Base-by-base conservation (phyloP, 2,797 vertebrate genomes). In the Typhlichthys subterraneus region DNA sequence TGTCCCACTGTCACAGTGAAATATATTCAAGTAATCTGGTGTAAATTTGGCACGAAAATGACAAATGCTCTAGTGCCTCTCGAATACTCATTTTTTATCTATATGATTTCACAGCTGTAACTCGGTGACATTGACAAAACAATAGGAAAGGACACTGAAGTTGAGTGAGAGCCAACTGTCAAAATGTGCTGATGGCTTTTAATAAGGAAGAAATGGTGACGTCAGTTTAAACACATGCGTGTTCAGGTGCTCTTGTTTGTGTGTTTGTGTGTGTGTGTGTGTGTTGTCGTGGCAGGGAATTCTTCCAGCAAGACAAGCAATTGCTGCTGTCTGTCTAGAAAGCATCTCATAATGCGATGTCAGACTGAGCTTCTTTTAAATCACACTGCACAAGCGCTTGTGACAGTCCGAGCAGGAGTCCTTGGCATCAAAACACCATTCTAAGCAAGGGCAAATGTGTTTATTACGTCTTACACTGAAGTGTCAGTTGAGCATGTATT, bases 351-450 rank as follows among this genome's bases (percentile, higher is more conserved):
- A 79, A 86, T 67, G 71, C 60, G 59, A 47, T 65, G 71, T 85
- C 81, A 74, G 50, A 56, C 57, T 6, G 0, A 45, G 49, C 47
- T 1, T 13, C 78, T 72, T 76, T 81, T 82, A 84, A 85, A 87
- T 83, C 65, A 45, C 49, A 58, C 1, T 73, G 56, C 69, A 61
- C 65, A 71, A 75, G 58, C 11, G 2, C 46, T 72, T 59, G 61
- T 84, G 84, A 86, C 81, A 85, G 63, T 54, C 72, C 66, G 67
- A 79, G 52, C 67, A 78, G 31, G 59, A 76, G 78, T 73, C 75
- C 82, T 79, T 83, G 80, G 60, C 76, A 76, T 82, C 75, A 63
- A 64, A 84, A 76, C 66, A 48, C 61, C 66, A 72, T 74, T 79
- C 42, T 65, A n/a, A 38, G 59, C 68, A 72, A 86, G 77, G 83